Evolutionary conservation across 2,797 vertebrate species (phyloP).

Genomic region (Corythornis leucogaster): DNA sequence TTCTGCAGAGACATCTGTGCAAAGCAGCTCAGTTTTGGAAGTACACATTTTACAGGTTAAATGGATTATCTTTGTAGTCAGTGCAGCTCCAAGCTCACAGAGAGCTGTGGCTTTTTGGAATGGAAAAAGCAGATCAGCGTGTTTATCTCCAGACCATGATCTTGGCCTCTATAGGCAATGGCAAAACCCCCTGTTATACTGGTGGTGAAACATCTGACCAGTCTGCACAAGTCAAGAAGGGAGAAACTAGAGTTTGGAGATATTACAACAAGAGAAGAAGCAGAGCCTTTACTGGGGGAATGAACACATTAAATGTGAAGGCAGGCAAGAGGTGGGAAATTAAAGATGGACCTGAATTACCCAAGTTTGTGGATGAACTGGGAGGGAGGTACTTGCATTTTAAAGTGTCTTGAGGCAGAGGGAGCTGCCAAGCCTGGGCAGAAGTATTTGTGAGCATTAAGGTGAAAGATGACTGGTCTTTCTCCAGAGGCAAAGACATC

Average conservation of each 20-base stretch:
- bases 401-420: background rate
- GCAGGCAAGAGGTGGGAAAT: background rate
- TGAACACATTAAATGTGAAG: background rate
- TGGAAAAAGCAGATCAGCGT: rapidly evolving
- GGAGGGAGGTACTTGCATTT: background rate
- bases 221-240: background rate
- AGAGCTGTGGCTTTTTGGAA: background rate
- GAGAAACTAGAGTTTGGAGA: background rate
- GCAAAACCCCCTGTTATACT: background rate
- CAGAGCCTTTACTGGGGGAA: background rate
- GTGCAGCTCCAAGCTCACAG: background rate
- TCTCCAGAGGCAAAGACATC: background rate
- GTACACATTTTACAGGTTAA: background rate
- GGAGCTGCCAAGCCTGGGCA: background rate
- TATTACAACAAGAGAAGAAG: background rate
- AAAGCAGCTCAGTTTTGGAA: background rate
- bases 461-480: background rate
- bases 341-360: background rate
- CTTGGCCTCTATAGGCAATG: background rate
- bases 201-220: background rate
- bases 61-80: background rate
- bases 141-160: background rate
- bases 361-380: background rate
- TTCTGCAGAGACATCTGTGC: background rate
- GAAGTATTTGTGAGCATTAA: background rate